Evolutionary conservation across 2,888 invertebrate genomes (phyloP), one percentile per base, ranked within the genome.

Genomic region (Ophonus ardosiacus): DNA sequence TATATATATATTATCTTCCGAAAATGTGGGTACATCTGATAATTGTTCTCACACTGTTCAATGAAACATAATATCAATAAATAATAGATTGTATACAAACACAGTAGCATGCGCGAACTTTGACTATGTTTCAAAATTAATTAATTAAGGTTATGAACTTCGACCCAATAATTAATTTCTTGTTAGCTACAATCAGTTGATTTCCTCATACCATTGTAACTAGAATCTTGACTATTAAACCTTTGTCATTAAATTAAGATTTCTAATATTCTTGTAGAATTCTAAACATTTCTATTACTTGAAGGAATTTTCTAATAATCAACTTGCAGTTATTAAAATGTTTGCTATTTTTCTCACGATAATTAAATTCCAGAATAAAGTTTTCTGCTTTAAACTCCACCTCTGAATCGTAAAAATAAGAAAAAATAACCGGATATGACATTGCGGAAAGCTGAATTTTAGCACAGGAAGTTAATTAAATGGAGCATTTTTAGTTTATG

Each of bases 401-500:
- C 1, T 21, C 31, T 5, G 31, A 24, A 56, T 15, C 15, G 56
- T 68, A 40, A 81, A 65, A 51, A 81, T 61, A 61, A 59, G 21
- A 59, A 8, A n/a, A 10, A 38, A 17, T 24, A 38, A 61, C 78
- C 79, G 79, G 79, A 79, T 79, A 61, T 59, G 59, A 79, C 61
- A 79, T 79, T 24, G n/a, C n/a, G 31, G 61, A 38, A 24, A 61
- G 79, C 31, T 18, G 18, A 79, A 57, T 79, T 79, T 79, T 79
- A 79, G 79, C 79, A 79, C 79, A 79, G 79, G 79, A 79, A 79
- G 79, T 61, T 79, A 79, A 79, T 79, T 79, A 59, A 43, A 40
- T 21, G 31, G 17, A 59, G 18, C 61, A 59, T 59, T 61, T 79
- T 61, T 74, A 15, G 40, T 24, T 61, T 79, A 24, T 79, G 57